Percentiles rank a stretch among this genome's conserved stretches.
Conservation (phyloP, 2,113 vertebrate species). For the Acinonyx jubatus region DNA sequence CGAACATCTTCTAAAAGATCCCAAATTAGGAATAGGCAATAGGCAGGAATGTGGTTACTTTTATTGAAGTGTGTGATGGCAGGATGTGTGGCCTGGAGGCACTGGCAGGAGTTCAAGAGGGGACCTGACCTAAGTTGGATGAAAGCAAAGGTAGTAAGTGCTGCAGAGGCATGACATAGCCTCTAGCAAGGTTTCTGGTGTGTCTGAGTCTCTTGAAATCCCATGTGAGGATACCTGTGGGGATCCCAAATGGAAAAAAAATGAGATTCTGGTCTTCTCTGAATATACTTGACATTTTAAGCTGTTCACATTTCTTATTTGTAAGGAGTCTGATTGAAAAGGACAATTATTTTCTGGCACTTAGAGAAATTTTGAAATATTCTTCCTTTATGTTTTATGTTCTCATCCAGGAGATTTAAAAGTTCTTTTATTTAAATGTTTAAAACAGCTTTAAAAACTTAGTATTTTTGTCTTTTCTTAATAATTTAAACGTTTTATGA, state of each 20-base stretch:
- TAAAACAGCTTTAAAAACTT: not conserved
- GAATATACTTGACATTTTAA: not conserved
- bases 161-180: accelerated
- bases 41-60: not conserved
- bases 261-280: not conserved
- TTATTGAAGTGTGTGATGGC: not conserved
- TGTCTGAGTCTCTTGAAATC: not conserved
- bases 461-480: not conserved
- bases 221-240: not conserved
- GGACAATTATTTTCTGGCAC: not conserved
- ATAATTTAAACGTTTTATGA: not conserved
- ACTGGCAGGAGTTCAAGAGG: not conserved
- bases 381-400: not conserved
- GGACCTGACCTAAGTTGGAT: not conserved
- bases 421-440: not conserved
- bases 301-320: not conserved
- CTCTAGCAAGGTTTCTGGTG: not conserved
- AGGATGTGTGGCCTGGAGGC: not conserved
- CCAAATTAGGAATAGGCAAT: not conserved
- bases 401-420: not conserved
- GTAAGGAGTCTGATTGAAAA: not conserved
- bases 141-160: not conserved
- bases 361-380: not conserved
- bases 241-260: not conserved
- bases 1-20: not conserved